These are phyloP conservation scores for Pyrocephalus nanus DNA, from an alignment of 2,797 vertebrate species.

Conservation along the genomic window DNA sequence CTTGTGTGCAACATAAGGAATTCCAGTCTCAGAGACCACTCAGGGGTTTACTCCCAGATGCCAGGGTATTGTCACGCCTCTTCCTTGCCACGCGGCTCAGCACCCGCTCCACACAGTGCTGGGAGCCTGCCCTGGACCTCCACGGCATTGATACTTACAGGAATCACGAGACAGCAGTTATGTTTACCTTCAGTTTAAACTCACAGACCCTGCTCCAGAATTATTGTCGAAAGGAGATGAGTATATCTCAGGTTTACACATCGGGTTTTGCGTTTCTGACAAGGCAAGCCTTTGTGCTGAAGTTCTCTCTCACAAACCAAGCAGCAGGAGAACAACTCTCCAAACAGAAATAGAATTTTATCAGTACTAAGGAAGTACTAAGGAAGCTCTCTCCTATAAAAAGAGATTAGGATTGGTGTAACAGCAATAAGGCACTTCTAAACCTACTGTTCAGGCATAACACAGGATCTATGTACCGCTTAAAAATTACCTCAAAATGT, in stretches of 20 bases:
- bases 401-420: background rate
- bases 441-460: background rate
- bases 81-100: background rate
- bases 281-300: background rate
- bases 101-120: background rate
- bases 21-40: background rate
- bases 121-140: background rate
- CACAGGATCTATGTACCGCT: background rate
- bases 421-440: background rate
- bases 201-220: background rate
- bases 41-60: background rate
- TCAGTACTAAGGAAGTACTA: background rate
- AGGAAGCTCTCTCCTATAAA: background rate
- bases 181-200: background rate
- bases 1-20: background rate
- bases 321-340: background rate
- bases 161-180: background rate
- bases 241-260: background rate
- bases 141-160: background rate
- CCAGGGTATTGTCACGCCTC: rapidly evolving
- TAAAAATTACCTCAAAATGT: background rate
- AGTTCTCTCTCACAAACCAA: background rate
- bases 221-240: background rate
- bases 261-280: background rate
- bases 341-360: background rate